These are phyloP conservation scores for Dasyornis broadbenti DNA, from an alignment of 2,113 vertebrate species.

Conservation along the genomic window DNA sequence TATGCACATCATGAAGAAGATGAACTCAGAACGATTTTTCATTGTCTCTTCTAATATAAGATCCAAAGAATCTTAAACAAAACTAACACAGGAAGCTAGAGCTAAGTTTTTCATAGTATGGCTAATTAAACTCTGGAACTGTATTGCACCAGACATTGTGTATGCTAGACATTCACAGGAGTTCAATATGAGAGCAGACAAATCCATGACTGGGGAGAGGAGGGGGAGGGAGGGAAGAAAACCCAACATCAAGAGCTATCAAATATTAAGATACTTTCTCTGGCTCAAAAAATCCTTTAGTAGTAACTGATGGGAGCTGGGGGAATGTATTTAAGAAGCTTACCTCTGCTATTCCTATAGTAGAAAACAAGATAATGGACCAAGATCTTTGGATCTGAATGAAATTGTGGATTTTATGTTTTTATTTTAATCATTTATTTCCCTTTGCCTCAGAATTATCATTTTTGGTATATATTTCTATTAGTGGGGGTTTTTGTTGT, in stretches of 20 bases:
- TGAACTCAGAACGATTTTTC: neutral
- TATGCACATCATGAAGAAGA: neutral
- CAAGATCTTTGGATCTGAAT: neutral
- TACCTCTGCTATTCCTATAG: neutral
- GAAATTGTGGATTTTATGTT: neutral
- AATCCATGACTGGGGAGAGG: neutral
- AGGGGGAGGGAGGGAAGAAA: neutral
- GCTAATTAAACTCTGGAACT: neutral
- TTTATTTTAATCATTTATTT: neutral
- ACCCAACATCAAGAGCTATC: neutral
- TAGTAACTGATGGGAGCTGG: neutral
- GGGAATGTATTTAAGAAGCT: neutral
- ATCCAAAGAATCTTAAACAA: neutral
- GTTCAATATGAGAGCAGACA: neutral
- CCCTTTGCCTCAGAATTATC: neutral
- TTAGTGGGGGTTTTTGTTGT: fast-evolving
- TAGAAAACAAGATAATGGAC: neutral
- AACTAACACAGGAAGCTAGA: neutral
- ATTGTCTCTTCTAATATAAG: neutral
- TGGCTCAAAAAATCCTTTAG: neutral
- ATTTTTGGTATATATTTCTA: neutral
- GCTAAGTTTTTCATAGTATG: neutral
- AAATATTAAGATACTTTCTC: neutral
- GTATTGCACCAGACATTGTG: neutral
- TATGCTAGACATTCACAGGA: neutral